Percentiles rank a stretch among this genome's conserved stretches.
These are phyloP conservation scores for Agonopterix arenella DNA, from an alignment of 2,888 invertebrate species.

Conservation along the genomic window DNA sequence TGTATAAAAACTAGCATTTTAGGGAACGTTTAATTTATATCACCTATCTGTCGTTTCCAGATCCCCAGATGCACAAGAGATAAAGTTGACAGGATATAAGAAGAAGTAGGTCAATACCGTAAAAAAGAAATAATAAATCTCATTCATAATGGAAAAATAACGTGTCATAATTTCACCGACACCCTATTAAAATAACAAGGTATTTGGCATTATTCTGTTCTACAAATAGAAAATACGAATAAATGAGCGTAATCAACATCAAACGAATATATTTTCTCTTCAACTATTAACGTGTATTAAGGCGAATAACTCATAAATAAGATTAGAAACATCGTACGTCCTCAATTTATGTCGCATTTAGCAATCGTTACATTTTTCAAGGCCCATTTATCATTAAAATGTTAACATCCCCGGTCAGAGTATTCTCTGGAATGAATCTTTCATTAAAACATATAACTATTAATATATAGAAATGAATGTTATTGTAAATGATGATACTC, in stretches of 20 bases:
- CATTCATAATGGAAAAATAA: constrained; percentile 33
- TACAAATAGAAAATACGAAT: constrained; percentile 48
- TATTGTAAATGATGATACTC: too few relatives aligned
- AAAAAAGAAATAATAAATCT: constrained; percentile 27
- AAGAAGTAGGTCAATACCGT: neutral
- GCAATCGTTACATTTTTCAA: constrained; percentile 59
- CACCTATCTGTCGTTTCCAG: too few relatives aligned
- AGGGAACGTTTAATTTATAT: too few relatives aligned
- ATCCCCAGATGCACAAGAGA: too few relatives aligned
- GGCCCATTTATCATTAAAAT: constrained; percentile 60
- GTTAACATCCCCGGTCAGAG: constrained; percentile 40
- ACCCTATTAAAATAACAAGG: constrained; percentile 45
- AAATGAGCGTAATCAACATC: constrained; percentile 59
- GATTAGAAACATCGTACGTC: constrained; percentile 49
- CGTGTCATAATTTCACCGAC: constrained; percentile 30
- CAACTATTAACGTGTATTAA: constrained; percentile 61
- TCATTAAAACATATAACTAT: too few relatives aligned
- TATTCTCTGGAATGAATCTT: neutral
- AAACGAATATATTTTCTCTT: constrained; percentile 52
- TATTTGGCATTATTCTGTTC: constrained; percentile 35
- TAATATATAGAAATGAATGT: too few relatives aligned
- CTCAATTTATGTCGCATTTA: constrained; percentile 63
- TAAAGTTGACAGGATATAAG: neutral
- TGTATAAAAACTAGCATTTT: too few relatives aligned
- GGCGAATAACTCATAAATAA: constrained; percentile 63